These are phyloP conservation scores for Apotomis capreana DNA, from an alignment of 2,888 invertebrate genomes.

Conservation along the genomic window DNA sequence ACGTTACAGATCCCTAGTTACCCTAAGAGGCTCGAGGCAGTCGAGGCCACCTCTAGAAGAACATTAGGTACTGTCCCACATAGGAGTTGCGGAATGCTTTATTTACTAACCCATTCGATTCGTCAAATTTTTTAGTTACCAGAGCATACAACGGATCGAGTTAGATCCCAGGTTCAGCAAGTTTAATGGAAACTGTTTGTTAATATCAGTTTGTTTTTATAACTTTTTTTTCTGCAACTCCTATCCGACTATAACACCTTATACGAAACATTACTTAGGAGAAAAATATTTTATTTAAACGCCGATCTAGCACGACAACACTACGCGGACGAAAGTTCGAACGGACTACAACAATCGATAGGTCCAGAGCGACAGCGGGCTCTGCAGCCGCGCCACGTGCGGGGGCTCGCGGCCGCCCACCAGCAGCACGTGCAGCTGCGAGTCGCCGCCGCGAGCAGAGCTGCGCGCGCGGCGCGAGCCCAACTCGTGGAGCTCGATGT, in stretches of 20 bases:
- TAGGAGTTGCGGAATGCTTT: background rate
- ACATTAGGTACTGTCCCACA: background rate
- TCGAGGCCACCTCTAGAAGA: slow-evolving; percentile 18
- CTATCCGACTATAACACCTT: background rate
- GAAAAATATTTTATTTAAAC: slow-evolving; percentile 26
- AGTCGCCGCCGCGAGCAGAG: slow-evolving; percentile 55
- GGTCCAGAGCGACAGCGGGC: slow-evolving; percentile 91
- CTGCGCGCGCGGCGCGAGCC: slow-evolving; percentile 55
- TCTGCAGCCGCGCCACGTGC: slow-evolving; percentile 88
- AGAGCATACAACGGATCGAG: no score
- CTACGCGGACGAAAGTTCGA: slow-evolving; percentile 20
- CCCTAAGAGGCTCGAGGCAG: slow-evolving; percentile 23
- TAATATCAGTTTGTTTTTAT: no score
- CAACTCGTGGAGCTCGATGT: slow-evolving; percentile 73
- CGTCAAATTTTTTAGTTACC: no score
- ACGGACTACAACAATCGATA: slow-evolving; percentile 80
- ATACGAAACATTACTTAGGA: slow-evolving; percentile 8
- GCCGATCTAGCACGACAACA: slow-evolving; percentile 4
- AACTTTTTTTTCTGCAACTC: background rate
- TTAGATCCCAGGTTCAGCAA: no score
- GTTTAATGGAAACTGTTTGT: no score
- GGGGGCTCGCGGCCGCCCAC: slow-evolving; percentile 66
- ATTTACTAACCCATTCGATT: no score
- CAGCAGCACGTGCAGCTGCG: slow-evolving; percentile 65
- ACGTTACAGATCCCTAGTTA: slow-evolving; percentile 32